Conservation (phyloP, 1,140 invertebrate genomes). For the Hyposmocoma kahamanoa region DNA sequence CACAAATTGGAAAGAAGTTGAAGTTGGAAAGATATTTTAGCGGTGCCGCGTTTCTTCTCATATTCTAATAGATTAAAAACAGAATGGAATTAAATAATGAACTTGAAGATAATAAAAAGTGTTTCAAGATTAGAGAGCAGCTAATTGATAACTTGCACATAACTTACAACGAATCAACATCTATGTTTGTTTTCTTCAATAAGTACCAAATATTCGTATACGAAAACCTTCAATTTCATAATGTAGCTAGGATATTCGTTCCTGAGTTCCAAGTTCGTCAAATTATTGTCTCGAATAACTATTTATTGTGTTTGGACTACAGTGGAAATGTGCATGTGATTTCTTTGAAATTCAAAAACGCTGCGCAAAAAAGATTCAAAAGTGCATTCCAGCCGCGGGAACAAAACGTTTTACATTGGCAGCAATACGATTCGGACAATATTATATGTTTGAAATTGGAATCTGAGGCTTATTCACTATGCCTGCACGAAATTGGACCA, state of each 20-base stretch:
- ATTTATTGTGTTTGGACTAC: conserved; percentile 40
- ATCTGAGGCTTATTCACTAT: conserved; percentile 22
- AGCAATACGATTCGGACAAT: conserved; percentile 16
- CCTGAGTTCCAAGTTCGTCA: conserved; percentile 35
- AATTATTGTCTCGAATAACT: conserved; percentile 30
- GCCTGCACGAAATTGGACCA: conserved; percentile 25
- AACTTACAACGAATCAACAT: conserved; percentile 23
- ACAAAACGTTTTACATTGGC: conserved; percentile 17
- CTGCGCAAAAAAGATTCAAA: conserved; percentile 32
- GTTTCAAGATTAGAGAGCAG: conserved; percentile 24
- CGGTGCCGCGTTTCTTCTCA: no score
- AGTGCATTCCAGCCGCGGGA: conserved; percentile 27
- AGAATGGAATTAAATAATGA: conserved; percentile 19
- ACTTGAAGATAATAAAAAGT: conserved; percentile 11
- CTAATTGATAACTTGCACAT: conserved; percentile 33
- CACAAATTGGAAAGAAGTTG: no score
- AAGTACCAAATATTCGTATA: conserved; percentile 53
- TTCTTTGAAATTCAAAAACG: conserved; percentile 41
- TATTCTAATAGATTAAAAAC: no score
- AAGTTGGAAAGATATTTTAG: no score
- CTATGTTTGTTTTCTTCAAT: conserved; percentile 39
- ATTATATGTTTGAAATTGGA: conserved; percentile 32
- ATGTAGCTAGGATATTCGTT: conserved; percentile 17
- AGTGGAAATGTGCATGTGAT: conserved; percentile 31
- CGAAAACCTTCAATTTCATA: conserved; percentile 30